Evolutionary conservation across 2,888 invertebrate species (phyloP).

Genomic region (Pandemis corylana): DNA sequence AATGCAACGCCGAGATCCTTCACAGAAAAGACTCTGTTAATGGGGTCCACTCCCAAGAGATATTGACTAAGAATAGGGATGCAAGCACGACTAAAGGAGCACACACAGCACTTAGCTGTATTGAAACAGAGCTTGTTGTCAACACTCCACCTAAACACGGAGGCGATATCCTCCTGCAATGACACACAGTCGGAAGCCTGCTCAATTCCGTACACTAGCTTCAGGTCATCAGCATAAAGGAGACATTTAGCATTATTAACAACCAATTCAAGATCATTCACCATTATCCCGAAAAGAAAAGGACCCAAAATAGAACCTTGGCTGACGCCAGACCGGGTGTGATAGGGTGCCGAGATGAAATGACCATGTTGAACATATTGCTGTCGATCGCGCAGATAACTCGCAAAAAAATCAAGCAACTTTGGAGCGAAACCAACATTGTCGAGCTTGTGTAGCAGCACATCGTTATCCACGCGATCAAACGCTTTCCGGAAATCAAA

Average conservation of each 20-base stretch:
- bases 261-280: conserved; percentile 13
- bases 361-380: conserved; percentile 19
- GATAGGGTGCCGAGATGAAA: background rate
- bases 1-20: background rate
- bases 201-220: background rate
- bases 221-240: conserved; percentile 29
- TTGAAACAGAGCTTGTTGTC: conserved; percentile 28
- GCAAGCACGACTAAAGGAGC: background rate
- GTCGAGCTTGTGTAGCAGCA: background rate
- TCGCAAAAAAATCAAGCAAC: background rate
- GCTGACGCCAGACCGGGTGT: conserved; percentile 8
- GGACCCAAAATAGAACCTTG: conserved; percentile 16
- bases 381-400: conserved; percentile 4
- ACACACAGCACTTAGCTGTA: background rate
- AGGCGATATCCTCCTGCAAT: background rate
- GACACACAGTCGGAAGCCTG: background rate
- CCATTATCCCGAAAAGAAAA: background rate
- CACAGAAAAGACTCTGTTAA: background rate
- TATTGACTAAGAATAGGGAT: background rate
- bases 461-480: conserved; percentile 15
- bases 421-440: background rate
- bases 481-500: conserved; percentile 12
- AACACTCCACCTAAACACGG: conserved; percentile 15
- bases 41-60: background rate
- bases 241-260: conserved; percentile 15